Evolutionary conservation across 2,797 vertebrate species (phyloP).

Genomic region (Spinus olivaceus): DNA sequence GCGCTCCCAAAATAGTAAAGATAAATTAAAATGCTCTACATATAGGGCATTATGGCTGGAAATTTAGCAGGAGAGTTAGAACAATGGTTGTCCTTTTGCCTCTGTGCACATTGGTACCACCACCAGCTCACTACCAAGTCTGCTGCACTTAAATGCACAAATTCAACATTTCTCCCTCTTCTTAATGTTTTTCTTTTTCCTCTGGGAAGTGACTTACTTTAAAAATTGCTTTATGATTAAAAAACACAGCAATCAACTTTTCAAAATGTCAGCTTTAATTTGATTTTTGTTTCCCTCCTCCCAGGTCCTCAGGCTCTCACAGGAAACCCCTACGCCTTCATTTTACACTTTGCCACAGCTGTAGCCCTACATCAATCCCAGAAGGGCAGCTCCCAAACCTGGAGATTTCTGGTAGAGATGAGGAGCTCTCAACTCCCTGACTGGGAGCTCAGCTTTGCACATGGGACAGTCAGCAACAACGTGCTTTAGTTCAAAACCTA

Average conservation of each 20-base stretch:
- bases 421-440: background rate
- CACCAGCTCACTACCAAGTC: background rate
- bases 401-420: background rate
- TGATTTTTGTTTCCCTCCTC: background rate
- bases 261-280: background rate
- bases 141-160: background rate
- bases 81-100: background rate
- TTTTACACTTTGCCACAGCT: background rate
- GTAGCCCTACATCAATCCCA: background rate
- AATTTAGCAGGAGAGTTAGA: background rate
- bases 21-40: background rate
- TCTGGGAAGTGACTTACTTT: background rate
- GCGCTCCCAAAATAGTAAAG: background rate
- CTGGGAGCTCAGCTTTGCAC: background rate
- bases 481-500: background rate
- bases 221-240: constrained; percentile 27
- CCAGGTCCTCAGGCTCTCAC: background rate
- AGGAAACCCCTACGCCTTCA: background rate
- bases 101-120: background rate
- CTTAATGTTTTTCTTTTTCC: background rate
- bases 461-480: background rate
- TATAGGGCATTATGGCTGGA: background rate
- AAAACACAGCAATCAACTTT: constrained; percentile 23
- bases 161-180: background rate
- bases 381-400: background rate